Evolutionary conservation across 2,888 invertebrate species (phyloP).

Genomic region (Dryomyza anilis): DNA sequence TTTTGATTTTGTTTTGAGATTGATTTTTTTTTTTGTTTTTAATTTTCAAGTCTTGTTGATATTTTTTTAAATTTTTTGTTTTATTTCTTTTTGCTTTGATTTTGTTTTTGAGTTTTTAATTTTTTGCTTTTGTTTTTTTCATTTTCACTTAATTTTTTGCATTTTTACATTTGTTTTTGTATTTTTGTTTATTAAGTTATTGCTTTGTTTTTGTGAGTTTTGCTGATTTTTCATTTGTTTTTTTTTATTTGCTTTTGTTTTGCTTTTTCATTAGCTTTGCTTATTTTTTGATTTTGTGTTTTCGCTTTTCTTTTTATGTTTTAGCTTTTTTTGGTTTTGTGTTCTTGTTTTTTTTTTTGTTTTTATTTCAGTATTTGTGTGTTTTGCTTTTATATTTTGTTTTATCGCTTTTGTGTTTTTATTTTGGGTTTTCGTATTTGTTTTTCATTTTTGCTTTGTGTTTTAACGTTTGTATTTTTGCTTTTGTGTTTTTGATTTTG

Average conservation of each 20-base stretch:
- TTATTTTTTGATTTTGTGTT: neutral
- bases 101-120: neutral
- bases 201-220: neutral
- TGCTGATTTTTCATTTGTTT: neutral
- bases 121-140: neutral
- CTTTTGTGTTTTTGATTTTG: constrained; percentile 8
- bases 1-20: too few relatives aligned
- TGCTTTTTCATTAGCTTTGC: neutral
- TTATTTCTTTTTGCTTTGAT: neutral
- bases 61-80: neutral
- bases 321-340: neutral
- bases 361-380: neutral
- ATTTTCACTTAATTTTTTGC: neutral
- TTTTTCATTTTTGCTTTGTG: constrained; percentile 2
- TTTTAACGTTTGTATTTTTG: constrained; percentile 3
- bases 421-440: neutral
- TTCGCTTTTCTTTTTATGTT: neutral
- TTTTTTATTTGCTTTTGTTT: neutral
- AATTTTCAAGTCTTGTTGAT: neutral
- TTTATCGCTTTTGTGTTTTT: neutral
- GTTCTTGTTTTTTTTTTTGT: neutral
- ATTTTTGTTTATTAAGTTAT: constrained; percentile 4
- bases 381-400: neutral
- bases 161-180: neutral
- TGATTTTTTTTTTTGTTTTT: neutral